Conservation (phyloP, 1,140 invertebrate species). For the Pogonognathellus flavescens region DNA sequence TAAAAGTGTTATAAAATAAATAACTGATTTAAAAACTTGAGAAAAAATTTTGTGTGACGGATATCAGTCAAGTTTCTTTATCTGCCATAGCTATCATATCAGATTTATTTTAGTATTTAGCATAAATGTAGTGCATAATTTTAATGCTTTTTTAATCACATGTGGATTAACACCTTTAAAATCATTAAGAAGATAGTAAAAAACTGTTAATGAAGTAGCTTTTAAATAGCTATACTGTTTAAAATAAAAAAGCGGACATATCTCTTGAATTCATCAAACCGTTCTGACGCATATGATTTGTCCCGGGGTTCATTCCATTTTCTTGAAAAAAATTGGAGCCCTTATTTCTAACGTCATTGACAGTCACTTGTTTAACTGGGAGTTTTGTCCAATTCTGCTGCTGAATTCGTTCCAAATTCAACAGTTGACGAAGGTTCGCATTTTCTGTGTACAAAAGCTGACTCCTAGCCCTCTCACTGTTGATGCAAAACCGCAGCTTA, state of each 20-base stretch:
- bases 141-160: not conserved
- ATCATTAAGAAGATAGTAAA: too few species aligned
- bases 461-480: not conserved
- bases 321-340: not conserved
- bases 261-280: not conserved
- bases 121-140: too few species aligned
- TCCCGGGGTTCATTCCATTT: not conserved
- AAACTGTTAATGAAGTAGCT: too few species aligned
- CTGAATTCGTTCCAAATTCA: not conserved
- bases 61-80: too few species aligned
- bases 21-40: too few species aligned
- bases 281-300: not conserved
- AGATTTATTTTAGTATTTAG: too few species aligned
- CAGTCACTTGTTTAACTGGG: not conserved
- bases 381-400: not conserved
- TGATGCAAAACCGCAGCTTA: not conserved
- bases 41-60: too few species aligned
- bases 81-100: too few species aligned
- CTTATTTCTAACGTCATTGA: not conserved
- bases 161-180: not conserved
- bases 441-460: not conserved
- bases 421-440: not conserved
- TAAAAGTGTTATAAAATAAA: too few species aligned
- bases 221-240: too few species aligned
- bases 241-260: too few species aligned